Conservation (phyloP, 2,113 vertebrate species). For the Semnopithecus entellus region DNA sequence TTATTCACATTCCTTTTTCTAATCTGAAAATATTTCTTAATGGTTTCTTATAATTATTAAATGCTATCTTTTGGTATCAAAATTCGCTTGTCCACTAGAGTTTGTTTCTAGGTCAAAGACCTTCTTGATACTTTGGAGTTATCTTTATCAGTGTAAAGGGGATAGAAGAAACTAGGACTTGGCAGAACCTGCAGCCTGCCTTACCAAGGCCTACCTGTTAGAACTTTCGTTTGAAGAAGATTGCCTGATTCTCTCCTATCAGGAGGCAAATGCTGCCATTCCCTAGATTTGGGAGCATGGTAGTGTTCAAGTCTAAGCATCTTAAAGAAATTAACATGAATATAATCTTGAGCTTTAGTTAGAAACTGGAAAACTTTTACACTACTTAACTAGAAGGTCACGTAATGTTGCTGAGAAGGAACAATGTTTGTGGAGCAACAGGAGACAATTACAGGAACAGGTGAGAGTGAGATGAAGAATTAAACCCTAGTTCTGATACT, state of each 20-base stretch:
- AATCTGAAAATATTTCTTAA: neutral
- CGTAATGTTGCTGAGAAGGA: neutral
- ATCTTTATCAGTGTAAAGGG: neutral
- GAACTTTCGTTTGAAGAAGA: neutral
- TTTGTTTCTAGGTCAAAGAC: neutral
- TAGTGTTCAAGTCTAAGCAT: neutral
- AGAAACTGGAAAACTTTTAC: neutral
- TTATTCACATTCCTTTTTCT: neutral
- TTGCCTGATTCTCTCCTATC: neutral
- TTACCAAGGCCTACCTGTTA: neutral
- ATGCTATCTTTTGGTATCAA: neutral
- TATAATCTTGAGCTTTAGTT: neutral
- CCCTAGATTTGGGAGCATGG: neutral
- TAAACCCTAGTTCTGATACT: neutral
- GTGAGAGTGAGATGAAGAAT: neutral
- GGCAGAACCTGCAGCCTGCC: neutral
- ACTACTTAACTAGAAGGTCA: neutral
- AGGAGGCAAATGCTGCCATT: neutral
- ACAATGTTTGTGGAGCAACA: neutral
- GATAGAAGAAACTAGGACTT: neutral
- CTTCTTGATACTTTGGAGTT: neutral
- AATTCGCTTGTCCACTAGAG: neutral
- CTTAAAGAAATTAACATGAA: neutral
- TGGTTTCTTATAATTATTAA: neutral
- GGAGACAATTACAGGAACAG: neutral